Evolutionary conservation across 35 echinoderm and acorn worm genomes (phyloP), one percentile per base, ranked within the genome.

Genomic region (Eucidaris tribuloides): DNA sequence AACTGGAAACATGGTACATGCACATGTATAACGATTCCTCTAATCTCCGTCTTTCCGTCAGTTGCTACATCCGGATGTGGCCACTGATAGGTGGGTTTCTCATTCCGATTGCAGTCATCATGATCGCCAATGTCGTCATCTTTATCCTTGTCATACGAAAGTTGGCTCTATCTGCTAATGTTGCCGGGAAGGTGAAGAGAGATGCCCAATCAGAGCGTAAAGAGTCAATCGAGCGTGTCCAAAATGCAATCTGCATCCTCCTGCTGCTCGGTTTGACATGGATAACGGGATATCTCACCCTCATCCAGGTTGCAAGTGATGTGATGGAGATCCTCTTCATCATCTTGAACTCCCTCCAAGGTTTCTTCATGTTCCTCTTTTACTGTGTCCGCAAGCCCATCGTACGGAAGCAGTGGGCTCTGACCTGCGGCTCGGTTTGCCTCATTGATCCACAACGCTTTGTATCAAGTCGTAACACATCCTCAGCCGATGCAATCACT

Each of bases 331-430:
- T 40, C 68, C 29, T 74, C 34, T 74, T 74, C 68, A 74, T 74
- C n/a, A 22, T 74, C 11, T 36, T 74, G 35, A 74, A 74, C 68
- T 42, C 68, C 4, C 44, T 74, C n/a, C 68, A 74, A 25, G 68
- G 68, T 7, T 40, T 74, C 4, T 74, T 74, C 38, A 74, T 74
- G 15, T 74, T 74, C 40, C 38, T 74, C 6, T 40, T 74, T n/a
- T 74, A 74, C 68, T 74, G 68, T 44, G 68, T 74, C 24, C 68
- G 68, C 37, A 74, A 74, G 37, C 68, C 68, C 24, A 74, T 74
- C 28, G 11, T 74, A 9, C 68, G 68, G 11, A 74, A 74, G 41
- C 68, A 74, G 37, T 74, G 68, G 68, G 68, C 35, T 25, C 41
- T 74, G 68, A 44, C 68, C 41, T 74, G 68, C n/a, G n/a, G n/a